A percentile compares a stretch with the other conserved stretches of the same genome.
phyloP scores from a whole-genome alignment of 1,140 invertebrate genomes.

The Episyrphus balteatus region DNA sequence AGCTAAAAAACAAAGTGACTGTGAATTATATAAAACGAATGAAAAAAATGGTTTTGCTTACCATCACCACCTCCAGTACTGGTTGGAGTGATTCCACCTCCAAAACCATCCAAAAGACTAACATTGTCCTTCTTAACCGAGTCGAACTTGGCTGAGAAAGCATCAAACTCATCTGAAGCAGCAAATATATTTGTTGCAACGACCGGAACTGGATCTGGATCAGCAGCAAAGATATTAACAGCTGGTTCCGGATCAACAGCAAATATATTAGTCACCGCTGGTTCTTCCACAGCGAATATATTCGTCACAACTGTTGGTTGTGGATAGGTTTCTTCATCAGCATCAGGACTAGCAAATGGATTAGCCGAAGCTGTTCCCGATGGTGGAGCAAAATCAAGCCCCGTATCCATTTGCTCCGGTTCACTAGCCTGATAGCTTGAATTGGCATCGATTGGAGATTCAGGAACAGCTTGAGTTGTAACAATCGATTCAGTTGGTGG shows the following conservation, averaged over 20 bases:
- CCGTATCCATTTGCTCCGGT: constrained; percentile 33
- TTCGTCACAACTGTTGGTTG: constrained; percentile 19
- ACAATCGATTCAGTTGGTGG: constrained; percentile 22
- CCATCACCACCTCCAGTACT: constrained; percentile 19
- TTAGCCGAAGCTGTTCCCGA: constrained; percentile 32
- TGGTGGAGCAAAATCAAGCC: constrained; percentile 23
- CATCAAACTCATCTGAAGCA: constrained; percentile 58
- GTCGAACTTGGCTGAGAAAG: constrained; percentile 78
- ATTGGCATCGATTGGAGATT: constrained; percentile 6
- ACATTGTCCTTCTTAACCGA: constrained; percentile 45
- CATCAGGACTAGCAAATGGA: constrained; percentile 40
- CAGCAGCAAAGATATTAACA: constrained; percentile 1
- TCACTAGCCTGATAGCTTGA: constrained; percentile 8
- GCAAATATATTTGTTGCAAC: constrained; percentile 32
- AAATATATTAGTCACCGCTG: constrained; percentile 7
- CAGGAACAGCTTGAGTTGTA: constrained; percentile 9
- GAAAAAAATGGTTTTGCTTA: constrained; percentile 6
- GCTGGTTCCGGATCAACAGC: constrained; percentile 15
- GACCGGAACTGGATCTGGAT: constrained; percentile 7
- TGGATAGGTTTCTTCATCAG: constrained; percentile 26
- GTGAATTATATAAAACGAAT: too few relatives aligned
- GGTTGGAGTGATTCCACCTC: constrained; percentile 27
- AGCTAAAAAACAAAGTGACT: constrained; percentile 14
- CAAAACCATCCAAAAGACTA: constrained; percentile 41
- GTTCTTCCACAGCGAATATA: constrained; percentile 27